Conservation (phyloP, 2,797 vertebrate species). For the Adelosebastes latens region DNA sequence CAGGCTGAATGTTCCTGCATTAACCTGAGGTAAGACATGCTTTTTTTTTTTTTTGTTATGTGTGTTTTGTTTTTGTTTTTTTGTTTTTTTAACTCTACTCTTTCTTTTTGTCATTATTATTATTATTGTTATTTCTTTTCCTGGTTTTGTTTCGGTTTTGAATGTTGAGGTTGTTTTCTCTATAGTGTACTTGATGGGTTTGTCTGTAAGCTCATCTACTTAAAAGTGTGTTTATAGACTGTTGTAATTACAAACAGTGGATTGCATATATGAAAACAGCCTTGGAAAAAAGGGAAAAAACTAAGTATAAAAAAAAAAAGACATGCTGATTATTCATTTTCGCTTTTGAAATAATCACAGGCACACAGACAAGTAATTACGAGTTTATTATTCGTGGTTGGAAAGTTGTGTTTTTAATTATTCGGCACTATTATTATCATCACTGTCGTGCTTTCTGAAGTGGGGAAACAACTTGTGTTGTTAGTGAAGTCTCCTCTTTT, state of each 20-base stretch:
- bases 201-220: too few species aligned
- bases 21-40: conserved; percentile 70
- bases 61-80: too few species aligned
- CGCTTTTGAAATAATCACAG: conserved; percentile 10
- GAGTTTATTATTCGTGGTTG: not conserved
- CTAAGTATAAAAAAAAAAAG: conserved; percentile 5
- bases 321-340: not conserved
- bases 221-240: too few species aligned
- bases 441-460: not conserved
- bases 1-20: conserved; percentile 72
- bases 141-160: too few species aligned
- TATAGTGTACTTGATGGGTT: too few species aligned
- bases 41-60: not conserved
- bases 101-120: too few species aligned
- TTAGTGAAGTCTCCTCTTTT: not conserved
- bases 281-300: too few species aligned
- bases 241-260: too few species aligned
- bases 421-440: not conserved
- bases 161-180: too few species aligned
- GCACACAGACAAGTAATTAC: not conserved
- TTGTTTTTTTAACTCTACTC: too few species aligned
- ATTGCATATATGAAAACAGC: too few species aligned
- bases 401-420: conserved; percentile 1
- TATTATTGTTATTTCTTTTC: too few species aligned
- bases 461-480: not conserved